These are phyloP conservation scores for Coelopa frigida DNA, from an alignment of 1,140 invertebrate genomes.

Conservation along the genomic window DNA sequence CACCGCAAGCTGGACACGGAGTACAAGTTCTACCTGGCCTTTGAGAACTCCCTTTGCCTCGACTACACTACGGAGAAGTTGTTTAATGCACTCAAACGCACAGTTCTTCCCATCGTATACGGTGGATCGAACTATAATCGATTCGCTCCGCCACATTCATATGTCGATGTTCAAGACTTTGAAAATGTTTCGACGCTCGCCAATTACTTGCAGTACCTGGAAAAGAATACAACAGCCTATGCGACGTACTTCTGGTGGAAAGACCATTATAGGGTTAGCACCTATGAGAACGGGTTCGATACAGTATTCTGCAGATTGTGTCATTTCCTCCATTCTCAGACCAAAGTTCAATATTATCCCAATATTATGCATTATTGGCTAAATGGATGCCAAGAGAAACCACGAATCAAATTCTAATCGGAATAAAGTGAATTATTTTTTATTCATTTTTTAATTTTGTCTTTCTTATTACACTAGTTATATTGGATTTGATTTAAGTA, in stretches of 20 bases:
- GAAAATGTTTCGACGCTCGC: constrained; percentile 48
- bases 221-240: constrained; percentile 43
- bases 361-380: no score
- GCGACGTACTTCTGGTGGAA: constrained; percentile 51
- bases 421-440: not conserved
- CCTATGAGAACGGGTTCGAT: not conserved
- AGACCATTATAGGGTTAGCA: constrained; percentile 26
- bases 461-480: no score
- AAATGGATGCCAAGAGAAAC: not conserved
- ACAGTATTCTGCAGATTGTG: not conserved
- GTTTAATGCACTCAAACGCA: constrained; percentile 35
- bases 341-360: no score
- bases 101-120: constrained; percentile 52
- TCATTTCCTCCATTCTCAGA: not conserved
- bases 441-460: no score
- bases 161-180: constrained; percentile 53
- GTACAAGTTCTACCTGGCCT: constrained; percentile 58
- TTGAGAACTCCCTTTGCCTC: constrained; percentile 52
- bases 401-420: not conserved
- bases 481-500: no score
- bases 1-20: constrained; percentile 44
- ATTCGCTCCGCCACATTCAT: constrained; percentile 53
- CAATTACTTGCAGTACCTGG: constrained; percentile 47
- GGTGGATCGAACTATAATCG: constrained; percentile 50
- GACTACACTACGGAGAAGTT: constrained; percentile 57